Evolutionary conservation across 2,113 vertebrate species (phyloP), one percentile per base, ranked within the genome.

Genomic region (Laticauda colubrina): DNA sequence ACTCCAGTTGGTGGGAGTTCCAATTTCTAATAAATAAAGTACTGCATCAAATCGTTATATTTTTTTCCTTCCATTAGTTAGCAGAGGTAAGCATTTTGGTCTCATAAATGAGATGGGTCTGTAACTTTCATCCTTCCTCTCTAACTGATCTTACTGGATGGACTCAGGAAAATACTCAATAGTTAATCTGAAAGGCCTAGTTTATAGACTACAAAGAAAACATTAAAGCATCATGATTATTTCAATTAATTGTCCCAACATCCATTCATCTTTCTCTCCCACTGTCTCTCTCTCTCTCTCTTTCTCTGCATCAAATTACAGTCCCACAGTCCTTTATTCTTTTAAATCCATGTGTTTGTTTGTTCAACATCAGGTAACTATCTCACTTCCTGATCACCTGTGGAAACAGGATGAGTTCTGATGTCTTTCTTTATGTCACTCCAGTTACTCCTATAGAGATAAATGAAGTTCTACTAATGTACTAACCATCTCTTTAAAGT

Each of bases 401-500:
- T 89, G 92, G 93, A 87, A 95, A 96, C 96, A 96, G 95, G 95
- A 97, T 96, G 97, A 97, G 94, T 95, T 96, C 95, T 43, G 55
- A 91, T 94, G 45, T 85, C 34, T 26, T 96, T 96, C 96, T 97
- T 94, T 90, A 26, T 95, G 90, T 87, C 95, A 90, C 89, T 96
- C 95, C 95, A 95, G 96, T 93, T 92, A 91, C 93, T 89, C 90
- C 85, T 93, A 91, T 95, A 97, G 97, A 98, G 98, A 98, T 98
- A 98, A 97, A 98, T 97, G 97, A 94, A 61, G 96, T 96, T 96
- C 95, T 94, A 95, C 12, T 45, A 94, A 95, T 96, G 97, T 97
- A 97, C 97, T 96, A 94, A 94, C 96, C 97, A 96, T 94, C 94
- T 97, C 93, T 96, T 97, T 51, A 98, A 99, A 98, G 97, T 98